Percentiles rank a stretch among this genome's conserved stretches.
These are phyloP conservation scores for Lasius fuliginosus DNA, from an alignment of 2,888 invertebrate genomes.

Conservation along the genomic window DNA sequence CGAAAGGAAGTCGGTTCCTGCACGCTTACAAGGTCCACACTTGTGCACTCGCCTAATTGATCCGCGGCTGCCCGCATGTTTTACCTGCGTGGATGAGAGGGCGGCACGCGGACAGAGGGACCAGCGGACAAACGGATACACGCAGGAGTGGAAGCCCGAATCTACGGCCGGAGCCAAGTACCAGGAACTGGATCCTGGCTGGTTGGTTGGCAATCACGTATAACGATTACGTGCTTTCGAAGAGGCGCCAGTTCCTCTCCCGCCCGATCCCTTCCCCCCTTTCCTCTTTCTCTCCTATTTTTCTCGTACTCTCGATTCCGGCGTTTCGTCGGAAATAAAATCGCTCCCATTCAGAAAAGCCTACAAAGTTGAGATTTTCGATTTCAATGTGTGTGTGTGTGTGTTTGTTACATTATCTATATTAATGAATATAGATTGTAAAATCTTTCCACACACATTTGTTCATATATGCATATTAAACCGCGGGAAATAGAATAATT, in stretches of 20 bases:
- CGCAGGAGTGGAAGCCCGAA: slow-evolving; percentile 68
- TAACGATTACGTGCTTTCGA: slow-evolving; percentile 53
- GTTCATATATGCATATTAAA: background rate
- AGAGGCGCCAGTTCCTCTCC: slow-evolving; percentile 57
- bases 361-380: background rate
- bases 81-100: slow-evolving; percentile 78
- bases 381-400: too few species aligned
- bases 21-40: slow-evolving; percentile 74
- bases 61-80: slow-evolving; percentile 72
- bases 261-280: slow-evolving; percentile 17
- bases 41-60: slow-evolving; percentile 76
- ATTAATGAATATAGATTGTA: background rate
- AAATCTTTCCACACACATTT: background rate
- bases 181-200: slow-evolving; percentile 69
- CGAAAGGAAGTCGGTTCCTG: slow-evolving; percentile 66
- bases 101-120: slow-evolving; percentile 72
- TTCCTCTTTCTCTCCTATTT: slow-evolving; percentile 20
- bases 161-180: slow-evolving; percentile 61
- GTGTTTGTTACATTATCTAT: background rate
- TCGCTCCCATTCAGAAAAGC: slow-evolving; percentile 33
- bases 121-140: slow-evolving; percentile 57
- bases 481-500: background rate
- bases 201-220: slow-evolving; percentile 55
- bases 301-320: slow-evolving; percentile 43
- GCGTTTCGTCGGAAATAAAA: slow-evolving; percentile 27